Evolutionary conservation across 1,140 invertebrate genomes (phyloP), one percentile per base, ranked within the genome.

Genomic region (Cotesia glomerata): DNA sequence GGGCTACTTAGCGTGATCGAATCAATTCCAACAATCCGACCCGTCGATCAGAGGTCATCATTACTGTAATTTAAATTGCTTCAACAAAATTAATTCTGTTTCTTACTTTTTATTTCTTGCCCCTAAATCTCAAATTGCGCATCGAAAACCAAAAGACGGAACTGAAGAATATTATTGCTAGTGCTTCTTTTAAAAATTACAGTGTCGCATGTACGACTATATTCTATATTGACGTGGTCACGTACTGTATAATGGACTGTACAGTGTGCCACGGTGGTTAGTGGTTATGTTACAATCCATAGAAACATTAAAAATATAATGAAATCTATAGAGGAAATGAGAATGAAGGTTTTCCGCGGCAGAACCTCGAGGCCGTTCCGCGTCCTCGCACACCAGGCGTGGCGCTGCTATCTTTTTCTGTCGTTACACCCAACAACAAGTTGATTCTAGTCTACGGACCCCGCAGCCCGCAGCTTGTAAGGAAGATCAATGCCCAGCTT

Each of bases 351-450:
- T 67, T 67, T 79, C 76, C 77, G 68, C 75, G 76, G 72, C 70
- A 77, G 75, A 81, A 85, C 79, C 82, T 81, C 80, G 80, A 80
- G 79, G 79, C 79, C 85, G 84, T 85, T 86, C 85, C 85, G 83
- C 85, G 81, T 86, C 85, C 85, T 82, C 81, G 85, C 82, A 84
- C 84, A 86, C 73, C 82, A 81, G 82, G 82, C 80, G 80, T 83
- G 81, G 65, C 49, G 80, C 78, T 75, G 77, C 77, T 78, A 77
- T 74, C 77, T 79, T 16, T 52, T 49, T 67, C 69, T 72, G 52
- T 62, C 52, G 36, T 26, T 56, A 71, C 54, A 75, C 67, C 69
- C 74, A 45, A 45, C 39, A 45, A 45, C 39, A 45, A 45, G 1
- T 26, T 26, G 26, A 26, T 26, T 26, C 26, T 26, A 26, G 26